phyloP scores from a whole-genome alignment of 2,113 vertebrate species.

The Callorhinus ursinus region DNA sequence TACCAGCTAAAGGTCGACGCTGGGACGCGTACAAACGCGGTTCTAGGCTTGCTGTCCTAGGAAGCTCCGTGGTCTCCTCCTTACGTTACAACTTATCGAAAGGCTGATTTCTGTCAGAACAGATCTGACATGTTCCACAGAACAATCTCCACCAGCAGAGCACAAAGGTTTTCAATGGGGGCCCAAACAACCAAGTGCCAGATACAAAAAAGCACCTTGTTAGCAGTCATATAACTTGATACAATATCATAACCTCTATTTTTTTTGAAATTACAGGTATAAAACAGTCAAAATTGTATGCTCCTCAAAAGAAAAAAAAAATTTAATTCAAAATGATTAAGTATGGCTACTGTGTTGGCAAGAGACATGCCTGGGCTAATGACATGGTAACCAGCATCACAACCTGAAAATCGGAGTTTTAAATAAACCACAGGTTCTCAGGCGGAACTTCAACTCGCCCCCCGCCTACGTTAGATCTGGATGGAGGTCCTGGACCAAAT shows the following conservation, averaged over 20 bases:
- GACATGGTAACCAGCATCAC: no score
- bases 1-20: neutral
- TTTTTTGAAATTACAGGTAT: neutral
- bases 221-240: neutral
- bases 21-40: neutral
- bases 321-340: neutral
- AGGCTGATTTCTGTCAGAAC: neutral
- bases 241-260: neutral
- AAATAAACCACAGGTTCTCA: no score
- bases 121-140: neutral
- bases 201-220: rapidly evolving
- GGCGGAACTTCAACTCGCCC: neutral
- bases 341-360: neutral
- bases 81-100: neutral
- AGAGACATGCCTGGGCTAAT: neutral
- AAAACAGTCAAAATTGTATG: neutral
- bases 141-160: neutral
- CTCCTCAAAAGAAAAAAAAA: neutral
- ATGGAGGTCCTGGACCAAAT: neutral
- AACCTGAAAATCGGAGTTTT: neutral
- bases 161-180: neutral
- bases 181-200: rapidly evolving
- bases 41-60: neutral
- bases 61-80: neutral
- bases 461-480: rapidly evolving